Base-by-base conservation (phyloP, 2,888 invertebrate genomes). In the Ennomos fuscantarius region DNA sequence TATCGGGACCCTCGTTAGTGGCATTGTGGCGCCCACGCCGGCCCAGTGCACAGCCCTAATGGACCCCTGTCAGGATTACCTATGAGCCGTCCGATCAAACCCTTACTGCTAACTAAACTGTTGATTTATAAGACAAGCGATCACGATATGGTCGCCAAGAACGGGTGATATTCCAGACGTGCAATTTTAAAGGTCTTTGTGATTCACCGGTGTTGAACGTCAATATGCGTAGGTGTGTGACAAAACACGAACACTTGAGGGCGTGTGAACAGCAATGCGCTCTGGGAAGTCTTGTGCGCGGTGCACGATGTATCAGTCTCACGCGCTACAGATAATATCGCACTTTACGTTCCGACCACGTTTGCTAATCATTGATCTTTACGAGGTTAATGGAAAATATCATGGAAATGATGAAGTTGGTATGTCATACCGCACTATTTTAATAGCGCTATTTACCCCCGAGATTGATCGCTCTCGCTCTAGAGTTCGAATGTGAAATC, bases 1-100 rank as follows among this genome's bases (percentile, higher is more conserved):
- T 87, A 87, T 86, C 87, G 75, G 77, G 44, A 65, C 65, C 70
- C 83, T 89, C 87, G 88, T 90, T 89, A 89, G 87, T 79, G 78
- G 81, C 79, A 86, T 86, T 88, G 89, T 86, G 79, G 83, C 86
- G 80, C 88, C 87, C 84, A 86, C 87, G 82, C 80, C 59, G 57
- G 68, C 70, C 73, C 72, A 70, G 67, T 57, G 73, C 71, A 60
- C 65, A 65, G 69, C 72, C 72, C 79, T 88, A 87, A 84, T 85
- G 81, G 77, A 79, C 64, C 75, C 69, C 79, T 77, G 84, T 79
- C 84, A 79, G 81, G 80, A 84, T 84, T 85, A 82, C 79, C 79
- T 78, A 81, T 78, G 76, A 75, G 74, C 69, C 65, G 72, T 76
- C 75, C 73, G 76, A 79, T 79, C 75, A 78, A 76, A 76, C 70